Base-by-base conservation (phyloP, 35 echinoderm and acorn worm genomes). In the Apostichopus californicus region DNA sequence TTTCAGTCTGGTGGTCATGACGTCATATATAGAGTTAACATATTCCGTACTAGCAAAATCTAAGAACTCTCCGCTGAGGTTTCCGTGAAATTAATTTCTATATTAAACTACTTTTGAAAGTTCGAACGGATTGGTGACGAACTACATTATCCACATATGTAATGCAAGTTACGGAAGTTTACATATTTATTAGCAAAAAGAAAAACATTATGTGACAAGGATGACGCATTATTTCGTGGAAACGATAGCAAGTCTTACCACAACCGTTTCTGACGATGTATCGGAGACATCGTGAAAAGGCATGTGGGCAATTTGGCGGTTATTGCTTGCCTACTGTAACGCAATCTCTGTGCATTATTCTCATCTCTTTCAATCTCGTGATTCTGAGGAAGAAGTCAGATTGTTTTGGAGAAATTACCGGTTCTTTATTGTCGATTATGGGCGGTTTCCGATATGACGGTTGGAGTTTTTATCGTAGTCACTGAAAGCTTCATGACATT, bases 341-440 rank as follows among this genome's bases (percentile, higher is more conserved):
- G 78, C 78, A 24, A 24, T 80, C 22, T 20, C 78, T 80, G 5
- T 80, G 78, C 11, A 28, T 80, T 28, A 18, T 22, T 22, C 52
- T 80, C 78, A 80, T 18, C 52, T 23, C 78, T 28, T 12, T 80
- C 10, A 34, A 80, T 12, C 22, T 80, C 52, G 13, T 11, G 22
- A 80, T 80, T 80, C 18, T 80, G 52, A 80, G 11, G 10, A 24
- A 54, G 14, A 6, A 80, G 22, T 22, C 78, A 17, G 78, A 80
- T 6, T 80, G 78, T 80, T 80, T 80, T 22, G 18, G 78, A 80
- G 78, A 80, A 22, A 80, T 22, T 12, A 80, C 78, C 12, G 10
- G 78, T 12, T 28, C 10, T 22, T 18, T 80, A 12, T 54, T 28
- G 23, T 54, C 52, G 12, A 12, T 22, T 22, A 17, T 80, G 6